A percentile compares a stretch with the other conserved stretches of the same genome.
Conservation (phyloP, 2,888 invertebrate species). For the Arctia plantaginis region DNA sequence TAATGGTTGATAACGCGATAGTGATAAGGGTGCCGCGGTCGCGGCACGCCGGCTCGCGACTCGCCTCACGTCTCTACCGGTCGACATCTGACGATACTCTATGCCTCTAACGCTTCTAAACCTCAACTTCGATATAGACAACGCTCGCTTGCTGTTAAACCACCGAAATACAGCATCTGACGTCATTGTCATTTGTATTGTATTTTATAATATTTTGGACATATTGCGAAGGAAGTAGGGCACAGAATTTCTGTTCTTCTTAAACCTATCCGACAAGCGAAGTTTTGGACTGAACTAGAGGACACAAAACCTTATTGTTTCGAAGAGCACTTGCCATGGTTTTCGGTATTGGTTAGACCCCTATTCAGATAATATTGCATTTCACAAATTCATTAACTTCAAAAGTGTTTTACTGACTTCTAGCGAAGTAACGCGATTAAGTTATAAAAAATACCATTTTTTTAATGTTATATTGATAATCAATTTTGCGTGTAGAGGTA, state of each 20-base stretch:
- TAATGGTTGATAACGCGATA: conserved; percentile 82
- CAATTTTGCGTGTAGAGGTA: no score
- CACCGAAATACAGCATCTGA: conserved; percentile 45
- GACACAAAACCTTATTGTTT: neutral
- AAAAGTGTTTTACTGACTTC: no score
- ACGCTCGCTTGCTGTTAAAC: conserved; percentile 11
- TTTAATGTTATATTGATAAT: no score
- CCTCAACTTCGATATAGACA: conserved; percentile 1
- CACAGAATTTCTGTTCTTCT: neutral
- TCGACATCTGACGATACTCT: conserved; percentile 77
- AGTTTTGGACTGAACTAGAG: neutral
- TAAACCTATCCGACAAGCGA: neutral
- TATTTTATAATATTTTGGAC: neutral
- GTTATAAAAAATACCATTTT: no score
- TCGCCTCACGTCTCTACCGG: conserved; percentile 65
- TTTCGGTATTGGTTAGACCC: neutral
- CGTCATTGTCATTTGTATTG: conserved; percentile 22
- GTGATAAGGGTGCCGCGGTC: conserved; percentile 69
- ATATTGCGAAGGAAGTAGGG: neutral
- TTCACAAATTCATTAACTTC: neutral
- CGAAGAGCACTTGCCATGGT: neutral
- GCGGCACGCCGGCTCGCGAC: conserved; percentile 62
- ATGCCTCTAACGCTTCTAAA: conserved; percentile 20
- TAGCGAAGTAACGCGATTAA: no score
- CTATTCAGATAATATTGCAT: neutral